phyloP scores from a whole-genome alignment of 2,797 vertebrate genomes.

The Peromyscus eremicus region DNA sequence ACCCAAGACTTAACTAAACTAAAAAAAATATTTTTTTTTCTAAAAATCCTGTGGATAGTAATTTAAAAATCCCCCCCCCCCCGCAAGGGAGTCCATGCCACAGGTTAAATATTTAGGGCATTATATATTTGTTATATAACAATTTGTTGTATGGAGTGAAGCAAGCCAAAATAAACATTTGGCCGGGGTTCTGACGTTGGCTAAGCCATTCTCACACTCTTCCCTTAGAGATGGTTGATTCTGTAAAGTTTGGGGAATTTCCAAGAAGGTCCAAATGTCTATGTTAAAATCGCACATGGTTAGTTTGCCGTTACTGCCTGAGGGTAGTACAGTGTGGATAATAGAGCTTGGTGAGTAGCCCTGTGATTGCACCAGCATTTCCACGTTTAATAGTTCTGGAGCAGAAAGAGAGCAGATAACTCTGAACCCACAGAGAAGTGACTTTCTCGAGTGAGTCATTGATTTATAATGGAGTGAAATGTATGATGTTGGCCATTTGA shows the following conservation, averaged over 20 bases:
- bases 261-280: not conserved
- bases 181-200: slow-evolving; percentile 24
- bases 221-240: slow-evolving; percentile 30
- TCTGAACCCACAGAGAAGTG: not conserved
- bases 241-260: slow-evolving; percentile 40
- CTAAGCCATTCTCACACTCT: slow-evolving; percentile 8
- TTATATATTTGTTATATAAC: not conserved
- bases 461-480: slow-evolving; percentile 12
- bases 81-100: not conserved
- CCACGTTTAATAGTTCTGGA: not conserved
- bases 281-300: not conserved
- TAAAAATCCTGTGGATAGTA: not conserved
- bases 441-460: not conserved
- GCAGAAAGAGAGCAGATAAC: slow-evolving; percentile 2
- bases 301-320: not conserved
- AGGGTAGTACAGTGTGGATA: not conserved
- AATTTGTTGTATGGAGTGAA: slow-evolving; percentile 31
- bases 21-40: not conserved
- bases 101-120: not conserved
- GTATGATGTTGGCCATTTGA: not conserved
- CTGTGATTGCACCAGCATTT: not conserved
- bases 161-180: slow-evolving; percentile 50
- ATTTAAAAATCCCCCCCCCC: not conserved
- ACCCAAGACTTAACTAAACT: not conserved
- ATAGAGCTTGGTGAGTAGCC: not conserved